phyloP scores from a whole-genome alignment of 2,888 invertebrate species.

The Heliconius ethilla region DNA sequence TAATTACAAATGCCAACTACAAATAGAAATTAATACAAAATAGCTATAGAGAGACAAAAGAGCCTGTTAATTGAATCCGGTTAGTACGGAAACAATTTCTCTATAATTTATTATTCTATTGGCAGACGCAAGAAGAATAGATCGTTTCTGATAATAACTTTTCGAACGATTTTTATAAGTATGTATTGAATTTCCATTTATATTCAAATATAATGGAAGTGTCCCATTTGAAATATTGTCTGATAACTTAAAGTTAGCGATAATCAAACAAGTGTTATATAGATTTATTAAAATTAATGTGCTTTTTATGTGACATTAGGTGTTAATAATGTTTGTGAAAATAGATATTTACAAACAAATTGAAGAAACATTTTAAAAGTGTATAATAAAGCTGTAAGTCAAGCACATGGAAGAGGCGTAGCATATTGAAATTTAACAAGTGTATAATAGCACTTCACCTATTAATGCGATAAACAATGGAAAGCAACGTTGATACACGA shows the following conservation, averaged over 20 bases:
- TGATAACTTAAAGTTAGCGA: slow-evolving; percentile 26
- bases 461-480: slow-evolving; percentile 52
- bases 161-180: slow-evolving; percentile 13
- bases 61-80: neutral
- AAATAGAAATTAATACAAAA: neutral
- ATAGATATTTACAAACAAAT: slow-evolving; percentile 8
- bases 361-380: neutral
- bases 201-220: slow-evolving; percentile 19
- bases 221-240: neutral
- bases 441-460: neutral
- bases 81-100: slow-evolving; percentile 21
- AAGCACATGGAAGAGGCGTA: slow-evolving; percentile 21
- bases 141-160: slow-evolving; percentile 10
- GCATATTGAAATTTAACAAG: neutral
- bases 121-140: slow-evolving; percentile 18
- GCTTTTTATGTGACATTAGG: neutral
- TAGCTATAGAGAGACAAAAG: neutral
- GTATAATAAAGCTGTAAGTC: slow-evolving; percentile 1
- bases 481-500: slow-evolving; percentile 67
- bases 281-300: neutral
- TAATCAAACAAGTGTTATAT: slow-evolving; percentile 20
- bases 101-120: slow-evolving; percentile 29
- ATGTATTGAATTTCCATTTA: slow-evolving; percentile 25
- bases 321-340: slow-evolving; percentile 1
- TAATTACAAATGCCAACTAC: slow-evolving; percentile 9